Conservation (phyloP, 2,797 vertebrate species). For the Cyclopterus lumpus region DNA sequence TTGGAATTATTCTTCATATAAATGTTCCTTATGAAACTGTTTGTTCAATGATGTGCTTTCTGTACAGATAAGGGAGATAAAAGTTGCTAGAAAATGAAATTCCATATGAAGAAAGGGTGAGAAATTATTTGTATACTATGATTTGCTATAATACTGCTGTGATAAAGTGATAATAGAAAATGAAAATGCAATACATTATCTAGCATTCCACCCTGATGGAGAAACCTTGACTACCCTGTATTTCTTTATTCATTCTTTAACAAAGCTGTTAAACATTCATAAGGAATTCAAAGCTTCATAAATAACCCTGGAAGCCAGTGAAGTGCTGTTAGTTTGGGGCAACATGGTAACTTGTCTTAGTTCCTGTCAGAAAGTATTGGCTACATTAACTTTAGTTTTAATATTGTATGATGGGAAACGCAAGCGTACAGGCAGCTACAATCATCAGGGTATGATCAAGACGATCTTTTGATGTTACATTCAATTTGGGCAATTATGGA, state of each 20-base stretch:
- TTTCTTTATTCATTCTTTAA: background rate
- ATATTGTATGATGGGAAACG: slow-evolving; percentile 4
- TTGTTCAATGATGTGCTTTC: background rate
- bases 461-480: background rate
- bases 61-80: background rate
- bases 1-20: background rate
- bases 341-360: background rate
- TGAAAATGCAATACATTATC: background rate
- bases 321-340: slow-evolving; percentile 2
- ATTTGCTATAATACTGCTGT: background rate
- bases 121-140: background rate
- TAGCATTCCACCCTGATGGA: background rate
- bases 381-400: background rate
- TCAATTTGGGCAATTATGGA: background rate
- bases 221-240: background rate
- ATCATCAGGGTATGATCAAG: background rate
- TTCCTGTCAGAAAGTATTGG: slow-evolving; percentile 5
- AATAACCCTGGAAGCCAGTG: background rate
- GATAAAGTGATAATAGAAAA: background rate
- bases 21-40: background rate
- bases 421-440: background rate
- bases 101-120: background rate
- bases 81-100: background rate
- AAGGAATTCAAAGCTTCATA: slow-evolving; percentile 8
- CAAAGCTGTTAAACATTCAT: background rate